Base-by-base conservation (phyloP, 2,113 vertebrate genomes). In the Mesitornis unicolor region DNA sequence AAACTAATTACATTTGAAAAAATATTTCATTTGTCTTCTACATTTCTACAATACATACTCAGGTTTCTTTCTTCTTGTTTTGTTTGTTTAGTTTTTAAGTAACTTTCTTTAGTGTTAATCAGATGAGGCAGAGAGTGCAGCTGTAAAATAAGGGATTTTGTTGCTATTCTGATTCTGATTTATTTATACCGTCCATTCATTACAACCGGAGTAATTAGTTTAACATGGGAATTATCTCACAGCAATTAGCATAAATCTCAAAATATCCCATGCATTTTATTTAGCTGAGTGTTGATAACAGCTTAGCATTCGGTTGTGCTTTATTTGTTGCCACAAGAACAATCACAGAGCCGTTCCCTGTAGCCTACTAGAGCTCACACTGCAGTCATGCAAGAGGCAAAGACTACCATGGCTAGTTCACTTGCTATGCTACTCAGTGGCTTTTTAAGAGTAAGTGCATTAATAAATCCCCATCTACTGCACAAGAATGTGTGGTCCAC, bases 1-100 rank as follows among this genome's bases (percentile, higher is more conserved):
- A 98, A 98, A 98, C 98, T 98, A 98, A 98, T 98, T 98, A 98
- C 97, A 98, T 98, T 97, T 98, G 98, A 98, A 98, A 98, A 98
- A 98, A 98, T 98, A 98, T 97, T 98, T 98, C 96, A 98, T 98
- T 98, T 98, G 90, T 98, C 97, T 96, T 98, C 98, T 98, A 98
- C 97, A 98, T 98, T 98, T 98, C 98, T 98, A 98, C 98, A 98
- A 97, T 98, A 98, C 98, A 97, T 98, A 98, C 94, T 98, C 97
- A 97, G 95, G 95, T 97, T 97, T 97, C 93, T 95, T 93, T 97
- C 89, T 95, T 97, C 56, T 95, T 96, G 93, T 89, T 95, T 95
- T 92, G 80, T 92, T 95, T 95, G 92, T 95, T 93, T 92, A 91
- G 67, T 94, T 96, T 95, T 95, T 84, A 93, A 94, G 83, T 75